Evolutionary conservation across 1,140 invertebrate genomes (phyloP).

Genomic region (Diachasmimorpha longicaudata): DNA sequence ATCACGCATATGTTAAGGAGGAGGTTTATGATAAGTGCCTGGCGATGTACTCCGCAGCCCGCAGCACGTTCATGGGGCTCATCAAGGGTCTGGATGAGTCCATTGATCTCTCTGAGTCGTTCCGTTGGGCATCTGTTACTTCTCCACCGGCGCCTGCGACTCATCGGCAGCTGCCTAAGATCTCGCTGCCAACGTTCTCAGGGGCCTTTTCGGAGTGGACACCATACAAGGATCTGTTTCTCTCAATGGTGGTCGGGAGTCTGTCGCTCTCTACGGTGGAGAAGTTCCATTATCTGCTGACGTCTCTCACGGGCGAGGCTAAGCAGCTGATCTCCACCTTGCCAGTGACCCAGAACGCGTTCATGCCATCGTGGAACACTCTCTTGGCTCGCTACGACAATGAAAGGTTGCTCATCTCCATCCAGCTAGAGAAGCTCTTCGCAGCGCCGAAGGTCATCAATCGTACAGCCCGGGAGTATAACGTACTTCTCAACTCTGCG

Average conservation of each 20-base stretch:
- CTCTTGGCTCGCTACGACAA: background rate
- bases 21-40: no score
- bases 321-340: background rate
- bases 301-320: background rate
- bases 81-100: background rate
- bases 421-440: no score
- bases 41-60: background rate
- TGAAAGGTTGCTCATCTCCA: background rate
- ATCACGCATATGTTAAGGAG: no score
- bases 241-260: no score
- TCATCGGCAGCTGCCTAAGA: no score
- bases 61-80: background rate
- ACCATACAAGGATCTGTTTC: no score
- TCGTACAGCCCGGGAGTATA: background rate
- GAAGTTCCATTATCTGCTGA: background rate
- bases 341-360: background rate
- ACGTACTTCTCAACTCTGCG: background rate
- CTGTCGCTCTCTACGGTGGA: no score
- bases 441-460: background rate
- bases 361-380: background rate
- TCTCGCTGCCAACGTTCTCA: no score
- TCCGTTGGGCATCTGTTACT: no score
- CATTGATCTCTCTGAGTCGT: background rate
- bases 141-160: no score
- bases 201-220: no score